Evolutionary conservation across 2,113 vertebrate species (phyloP).

Genomic region (Menura novaehollandiae): DNA sequence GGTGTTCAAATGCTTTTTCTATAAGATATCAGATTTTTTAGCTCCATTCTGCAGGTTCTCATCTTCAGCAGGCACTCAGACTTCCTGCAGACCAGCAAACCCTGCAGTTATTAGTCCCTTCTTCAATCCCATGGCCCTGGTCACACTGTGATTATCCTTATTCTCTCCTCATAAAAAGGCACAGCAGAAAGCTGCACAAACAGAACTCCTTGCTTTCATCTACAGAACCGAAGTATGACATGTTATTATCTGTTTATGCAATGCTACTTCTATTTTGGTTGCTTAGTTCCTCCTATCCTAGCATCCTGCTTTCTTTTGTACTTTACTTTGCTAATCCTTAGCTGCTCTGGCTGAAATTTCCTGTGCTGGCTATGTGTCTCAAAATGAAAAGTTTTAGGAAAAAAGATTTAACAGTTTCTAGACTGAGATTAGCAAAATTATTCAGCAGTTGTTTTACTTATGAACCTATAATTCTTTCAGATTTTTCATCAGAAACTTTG

Average conservation of each 20-base stretch:
- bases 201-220: neutral
- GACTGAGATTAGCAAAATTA: neutral
- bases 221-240: neutral
- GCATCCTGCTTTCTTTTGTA: neutral
- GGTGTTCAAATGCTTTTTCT: neutral
- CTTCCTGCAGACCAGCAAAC: neutral
- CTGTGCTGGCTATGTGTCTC: neutral
- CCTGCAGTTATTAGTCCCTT: neutral
- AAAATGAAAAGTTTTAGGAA: neutral
- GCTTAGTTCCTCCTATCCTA: neutral
- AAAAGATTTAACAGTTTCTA: neutral
- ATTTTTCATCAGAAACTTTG: neutral
- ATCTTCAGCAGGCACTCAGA: neutral
- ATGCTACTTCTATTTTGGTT: neutral
- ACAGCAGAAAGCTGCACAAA: neutral
- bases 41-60: neutral
- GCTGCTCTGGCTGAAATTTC: neutral
- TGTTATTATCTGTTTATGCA: neutral
- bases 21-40: neutral
- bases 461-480: neutral
- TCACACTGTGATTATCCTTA: neutral
- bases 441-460: neutral
- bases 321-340: neutral
- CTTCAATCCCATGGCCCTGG: neutral
- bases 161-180: neutral